phyloP scores from a whole-genome alignment of 2,888 invertebrate species.

The Mesoligia furuncula region DNA sequence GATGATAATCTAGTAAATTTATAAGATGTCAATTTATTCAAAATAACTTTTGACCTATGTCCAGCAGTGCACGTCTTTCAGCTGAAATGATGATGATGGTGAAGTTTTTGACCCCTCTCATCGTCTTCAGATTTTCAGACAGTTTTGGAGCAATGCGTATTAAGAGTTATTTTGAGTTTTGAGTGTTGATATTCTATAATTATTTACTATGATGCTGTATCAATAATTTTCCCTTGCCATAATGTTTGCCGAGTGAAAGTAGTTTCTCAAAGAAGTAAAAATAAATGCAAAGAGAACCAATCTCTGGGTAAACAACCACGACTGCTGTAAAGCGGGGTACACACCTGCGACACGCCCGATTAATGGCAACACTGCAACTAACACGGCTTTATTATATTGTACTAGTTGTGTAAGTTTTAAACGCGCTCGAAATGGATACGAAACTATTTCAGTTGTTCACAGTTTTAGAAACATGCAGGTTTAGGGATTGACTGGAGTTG shows the following conservation, averaged over 20 bases:
- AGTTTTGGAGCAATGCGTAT: background rate
- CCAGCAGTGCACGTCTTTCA: too few species aligned
- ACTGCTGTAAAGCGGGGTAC: constrained; percentile 20
- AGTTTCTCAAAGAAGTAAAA: background rate
- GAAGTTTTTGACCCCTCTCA: background rate
- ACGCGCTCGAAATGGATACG: constrained; percentile 9
- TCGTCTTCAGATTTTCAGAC: background rate
- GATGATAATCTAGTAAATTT: too few species aligned
- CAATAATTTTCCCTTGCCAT: background rate
- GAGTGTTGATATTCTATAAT: background rate
- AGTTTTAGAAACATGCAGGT: constrained; percentile 20
- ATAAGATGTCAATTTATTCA: background rate
- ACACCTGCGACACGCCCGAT: constrained; percentile 50
- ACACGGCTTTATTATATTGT: constrained; percentile 43
- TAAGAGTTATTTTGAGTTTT: background rate
- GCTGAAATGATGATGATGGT: too few species aligned
- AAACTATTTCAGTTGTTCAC: constrained; percentile 22
- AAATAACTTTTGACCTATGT: too few species aligned
- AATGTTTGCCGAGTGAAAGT: background rate
- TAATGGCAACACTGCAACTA: constrained; percentile 43
- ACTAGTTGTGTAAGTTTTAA: constrained; percentile 38
- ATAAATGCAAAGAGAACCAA: background rate
- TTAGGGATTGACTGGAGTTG: constrained; percentile 8
- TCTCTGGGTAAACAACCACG: background rate
- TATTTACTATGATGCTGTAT: background rate